phyloP scores from a whole-genome alignment of 2,113 vertebrate genomes.

The Grus americana region DNA sequence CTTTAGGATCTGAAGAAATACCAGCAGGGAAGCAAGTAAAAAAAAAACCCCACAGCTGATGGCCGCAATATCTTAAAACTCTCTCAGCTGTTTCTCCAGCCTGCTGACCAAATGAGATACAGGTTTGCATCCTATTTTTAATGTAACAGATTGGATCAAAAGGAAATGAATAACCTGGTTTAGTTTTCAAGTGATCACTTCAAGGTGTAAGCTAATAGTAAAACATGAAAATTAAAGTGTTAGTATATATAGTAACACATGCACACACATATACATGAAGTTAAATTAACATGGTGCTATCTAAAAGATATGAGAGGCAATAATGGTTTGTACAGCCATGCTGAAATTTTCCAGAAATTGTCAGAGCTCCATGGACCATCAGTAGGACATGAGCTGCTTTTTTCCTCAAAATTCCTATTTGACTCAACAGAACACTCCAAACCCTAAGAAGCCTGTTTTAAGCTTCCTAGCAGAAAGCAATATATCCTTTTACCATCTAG shows the following conservation, averaged over 20 bases:
- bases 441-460: not conserved
- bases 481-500: not conserved
- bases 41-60: not conserved
- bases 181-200: not conserved
- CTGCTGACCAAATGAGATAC: not conserved
- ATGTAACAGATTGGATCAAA: not conserved
- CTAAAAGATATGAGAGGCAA: not conserved
- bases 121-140: not conserved
- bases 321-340: not conserved
- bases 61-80: not conserved
- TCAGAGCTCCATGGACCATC: not conserved
- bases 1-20: not conserved
- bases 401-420: not conserved
- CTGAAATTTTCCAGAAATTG: not conserved
- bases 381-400: not conserved
- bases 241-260: not conserved
- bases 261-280: accelerated
- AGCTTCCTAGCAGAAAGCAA: not conserved
- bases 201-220: not conserved
- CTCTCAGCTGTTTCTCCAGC: not conserved
- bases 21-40: not conserved
- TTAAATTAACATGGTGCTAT: not conserved
- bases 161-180: not conserved
- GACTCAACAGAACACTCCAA: not conserved
- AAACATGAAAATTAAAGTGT: not conserved